Base-by-base conservation (phyloP, 2,113 vertebrate species). In the Nannobrachium achirus region DNA sequence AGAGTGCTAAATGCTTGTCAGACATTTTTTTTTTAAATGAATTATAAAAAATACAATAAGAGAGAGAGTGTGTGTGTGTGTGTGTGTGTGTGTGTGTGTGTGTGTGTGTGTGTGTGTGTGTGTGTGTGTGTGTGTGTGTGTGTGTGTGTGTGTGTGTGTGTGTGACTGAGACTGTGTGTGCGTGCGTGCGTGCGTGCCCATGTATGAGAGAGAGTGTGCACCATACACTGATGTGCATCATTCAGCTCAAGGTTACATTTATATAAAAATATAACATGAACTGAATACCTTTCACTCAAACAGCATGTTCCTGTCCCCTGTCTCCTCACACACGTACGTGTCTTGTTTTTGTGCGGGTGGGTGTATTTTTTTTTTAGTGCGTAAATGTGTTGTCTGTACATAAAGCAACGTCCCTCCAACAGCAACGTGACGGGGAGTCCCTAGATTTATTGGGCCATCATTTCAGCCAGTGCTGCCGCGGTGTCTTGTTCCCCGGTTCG, bases 381-480 rank as follows among this genome's bases (percentile, higher is more conserved):
- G 66, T 79, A 74, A 79, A 78, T 60, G 80, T 87, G 86, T 85
- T 83, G 78, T 90, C 71, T 88, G 75, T 83, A 81, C 80, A 74
- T 80, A 75, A 81, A 79, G 75, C 66, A 62, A 44, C 13, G 58
- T 56, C 69, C 10, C 67, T 9, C 25, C 46, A 33, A 65, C 59
- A 68, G 66, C 52, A 66, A 59, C 76, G 57, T 65, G 42, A 40
- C 63, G 53, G 38, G 15, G 19, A 20, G 53, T 14, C 63, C 66
- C 45, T 53, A 68, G 76, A 91, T 91, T 85, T 89, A 91, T 89
- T 56, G 73, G 63, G 56, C 83, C 41, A 70, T 88, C 86, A 77
- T 38, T 33, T 51, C 46, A 56, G 56, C 63, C 41, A 1, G 44
- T 14, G 55, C 60, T 57, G 70, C 50, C 60, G 40, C 79, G 6